These are phyloP conservation scores for Cataglyphis hispanica DNA, from an alignment of 1,140 invertebrate species.

Conservation along the genomic window DNA sequence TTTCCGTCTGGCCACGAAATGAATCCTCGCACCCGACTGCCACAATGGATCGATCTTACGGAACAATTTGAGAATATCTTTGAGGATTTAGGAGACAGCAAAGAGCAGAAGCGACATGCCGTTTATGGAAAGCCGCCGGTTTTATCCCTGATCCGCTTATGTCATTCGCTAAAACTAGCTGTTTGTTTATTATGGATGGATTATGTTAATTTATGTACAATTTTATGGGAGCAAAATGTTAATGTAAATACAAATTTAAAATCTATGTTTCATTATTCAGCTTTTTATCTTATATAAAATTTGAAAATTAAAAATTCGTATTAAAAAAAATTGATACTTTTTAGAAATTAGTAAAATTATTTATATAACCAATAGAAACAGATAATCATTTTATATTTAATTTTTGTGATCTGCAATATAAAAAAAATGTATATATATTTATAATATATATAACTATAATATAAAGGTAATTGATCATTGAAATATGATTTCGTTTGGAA, in stretches of 20 bases:
- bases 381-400: background rate
- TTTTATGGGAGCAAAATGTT: background rate
- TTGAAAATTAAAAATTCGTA: background rate
- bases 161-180: slow-evolving; percentile 36
- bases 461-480: background rate
- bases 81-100: slow-evolving; percentile 59
- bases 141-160: slow-evolving; percentile 49
- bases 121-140: slow-evolving; percentile 30
- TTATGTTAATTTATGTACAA: background rate
- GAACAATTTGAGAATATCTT: slow-evolving; percentile 45
- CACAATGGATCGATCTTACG: slow-evolving; percentile 57
- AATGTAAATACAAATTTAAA: background rate
- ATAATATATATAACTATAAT: background rate
- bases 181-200: slow-evolving; percentile 30
- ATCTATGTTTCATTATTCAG: background rate
- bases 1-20: slow-evolving; percentile 51
- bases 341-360: background rate
- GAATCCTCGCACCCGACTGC: slow-evolving; percentile 41
- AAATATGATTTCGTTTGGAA: background rate
- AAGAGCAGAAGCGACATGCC: slow-evolving; percentile 25
- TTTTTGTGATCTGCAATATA: background rate
- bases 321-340: background rate
- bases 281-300: background rate
- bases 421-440: background rate
- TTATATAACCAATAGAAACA: too few species aligned